A percentile compares a stretch with the other conserved stretches of the same genome.
phyloP scores from a whole-genome alignment of 2,113 vertebrate genomes.

The Xyrauchen texanus region DNA sequence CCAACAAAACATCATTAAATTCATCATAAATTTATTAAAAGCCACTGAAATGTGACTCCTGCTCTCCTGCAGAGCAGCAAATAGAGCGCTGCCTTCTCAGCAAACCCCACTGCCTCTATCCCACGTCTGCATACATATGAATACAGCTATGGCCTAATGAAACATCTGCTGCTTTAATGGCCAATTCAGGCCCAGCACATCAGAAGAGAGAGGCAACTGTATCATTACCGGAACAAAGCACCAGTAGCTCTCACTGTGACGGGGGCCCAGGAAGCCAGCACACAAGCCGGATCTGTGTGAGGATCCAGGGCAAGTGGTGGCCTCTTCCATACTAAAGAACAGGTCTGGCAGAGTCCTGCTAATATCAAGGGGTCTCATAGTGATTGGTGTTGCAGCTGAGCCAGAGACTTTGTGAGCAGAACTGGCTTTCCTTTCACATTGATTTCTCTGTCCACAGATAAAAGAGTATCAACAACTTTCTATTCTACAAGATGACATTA shows the following conservation, averaged over 20 bases:
- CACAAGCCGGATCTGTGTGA: constrained; percentile 56
- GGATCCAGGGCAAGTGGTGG: constrained; percentile 40
- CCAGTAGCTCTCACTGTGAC: constrained; percentile 57
- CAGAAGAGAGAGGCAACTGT: constrained; percentile 76
- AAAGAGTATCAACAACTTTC: neutral
- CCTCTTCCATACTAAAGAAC: constrained; percentile 54
- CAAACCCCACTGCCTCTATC: constrained; percentile 26
- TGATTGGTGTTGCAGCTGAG: constrained; percentile 36
- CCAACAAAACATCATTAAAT: constrained; percentile 67
- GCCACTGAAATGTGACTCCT: constrained; percentile 71
- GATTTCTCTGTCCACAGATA: neutral
- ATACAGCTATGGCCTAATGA: constrained; percentile 75
- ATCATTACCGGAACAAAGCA: constrained; percentile 68
- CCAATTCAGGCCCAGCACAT: constrained; percentile 74
- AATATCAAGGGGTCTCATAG: constrained; percentile 41
- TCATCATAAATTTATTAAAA: constrained; percentile 68
- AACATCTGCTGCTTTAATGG: constrained; percentile 84
- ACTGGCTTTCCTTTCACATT: neutral
- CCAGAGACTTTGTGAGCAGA: constrained; percentile 19
- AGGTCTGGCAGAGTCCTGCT: constrained; percentile 45
- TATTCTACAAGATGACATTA: neutral
- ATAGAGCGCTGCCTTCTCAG: constrained; percentile 41
- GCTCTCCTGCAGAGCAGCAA: constrained; percentile 46
- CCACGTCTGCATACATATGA: constrained; percentile 70
- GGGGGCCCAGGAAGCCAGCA: constrained; percentile 54